Evolutionary conservation across 2,113 vertebrate genomes (phyloP), one percentile per base, ranked within the genome.

Genomic region (Bubalus kerabau): DNA sequence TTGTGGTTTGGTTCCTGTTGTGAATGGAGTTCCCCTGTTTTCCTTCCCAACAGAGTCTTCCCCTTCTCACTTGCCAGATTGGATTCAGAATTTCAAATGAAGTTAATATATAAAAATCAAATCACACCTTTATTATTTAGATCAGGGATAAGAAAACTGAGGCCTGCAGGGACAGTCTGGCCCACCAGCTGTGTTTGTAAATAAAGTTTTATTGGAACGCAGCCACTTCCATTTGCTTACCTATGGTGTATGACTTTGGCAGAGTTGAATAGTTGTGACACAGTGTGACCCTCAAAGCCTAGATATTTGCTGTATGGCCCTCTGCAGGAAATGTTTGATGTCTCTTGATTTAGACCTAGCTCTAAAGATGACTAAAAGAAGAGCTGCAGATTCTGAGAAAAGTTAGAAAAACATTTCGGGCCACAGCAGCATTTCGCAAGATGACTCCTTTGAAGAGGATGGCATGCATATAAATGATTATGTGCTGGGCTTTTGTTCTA

Each of bases 191-290:
- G 56, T 60, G 71, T 87, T 92, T 84, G 46, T 16, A 87, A 97
- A 88, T 93, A 83, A 93, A 94, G 78, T 76, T 96, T 91, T 88
- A 96, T 78, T 90, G 50, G 76, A 57, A 91, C 50, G 56, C 43
- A 64, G 83, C 32, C 16, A 52, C 59, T 48, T 91, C 36, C 64
- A 74, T n/a, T 89, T 48, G 89, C 85, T 97, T 74, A 46, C 26
- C 30, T n/a, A 40, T 17, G 48, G 12, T 56, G 54, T 43, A 10
- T 81, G 26, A 56, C 57, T 93, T 82, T 50, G 64, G 78, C 30
- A 62, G 60, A 78, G 52, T 28, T 85, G 36, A 89, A 19, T 46
- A 88, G n/a, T n/a, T 54, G 23, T 60, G 46, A 92, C 60, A 26
- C 24, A 52, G 50, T 59, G 32, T 81, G 71, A 17, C 82, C 43